phyloP scores from a whole-genome alignment of 2,888 invertebrate species.

The Dasysyrphus tricinctus region DNA sequence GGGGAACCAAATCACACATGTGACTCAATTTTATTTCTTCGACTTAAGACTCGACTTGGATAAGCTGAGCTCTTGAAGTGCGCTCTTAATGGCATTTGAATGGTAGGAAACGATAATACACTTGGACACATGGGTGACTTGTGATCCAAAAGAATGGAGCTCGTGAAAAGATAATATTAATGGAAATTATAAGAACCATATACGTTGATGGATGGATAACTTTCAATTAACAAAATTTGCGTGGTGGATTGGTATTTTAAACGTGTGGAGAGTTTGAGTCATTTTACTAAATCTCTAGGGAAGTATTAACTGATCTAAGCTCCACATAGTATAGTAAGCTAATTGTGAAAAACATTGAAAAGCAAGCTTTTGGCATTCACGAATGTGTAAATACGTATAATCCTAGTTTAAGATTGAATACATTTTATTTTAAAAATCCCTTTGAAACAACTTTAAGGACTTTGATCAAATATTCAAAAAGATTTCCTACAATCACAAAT shows the following conservation, averaged over 20 bases:
- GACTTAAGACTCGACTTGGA: conserved; percentile 27
- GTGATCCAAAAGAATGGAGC: conserved; percentile 27
- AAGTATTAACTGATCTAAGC: too few species aligned
- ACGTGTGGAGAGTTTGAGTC: too few species aligned
- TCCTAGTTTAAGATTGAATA: too few species aligned
- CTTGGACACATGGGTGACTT: conserved; percentile 53
- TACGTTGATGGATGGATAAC: conserved; percentile 6
- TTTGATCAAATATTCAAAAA: too few species aligned
- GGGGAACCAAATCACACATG: conserved; percentile 58
- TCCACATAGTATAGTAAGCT: too few species aligned
- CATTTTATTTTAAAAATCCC: too few species aligned
- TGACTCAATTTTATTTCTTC: conserved; percentile 62
- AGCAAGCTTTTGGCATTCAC: too few species aligned
- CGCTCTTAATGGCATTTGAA: conserved; percentile 70
- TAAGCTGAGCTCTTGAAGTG: conserved; percentile 56
- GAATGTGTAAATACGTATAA: too few species aligned
- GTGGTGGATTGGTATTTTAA: neutral
- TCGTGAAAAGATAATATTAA: conserved; percentile 18
- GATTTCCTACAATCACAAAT: too few species aligned
- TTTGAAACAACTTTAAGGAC: too few species aligned
- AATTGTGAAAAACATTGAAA: too few species aligned
- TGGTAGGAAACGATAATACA: conserved; percentile 52
- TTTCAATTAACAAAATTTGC: conserved; percentile 61
- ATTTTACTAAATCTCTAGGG: too few species aligned
- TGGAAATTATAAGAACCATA: conserved; percentile 20